Evolutionary conservation across 2,797 vertebrate genomes (phyloP).

Genomic region (Garrulus glandarius): DNA sequence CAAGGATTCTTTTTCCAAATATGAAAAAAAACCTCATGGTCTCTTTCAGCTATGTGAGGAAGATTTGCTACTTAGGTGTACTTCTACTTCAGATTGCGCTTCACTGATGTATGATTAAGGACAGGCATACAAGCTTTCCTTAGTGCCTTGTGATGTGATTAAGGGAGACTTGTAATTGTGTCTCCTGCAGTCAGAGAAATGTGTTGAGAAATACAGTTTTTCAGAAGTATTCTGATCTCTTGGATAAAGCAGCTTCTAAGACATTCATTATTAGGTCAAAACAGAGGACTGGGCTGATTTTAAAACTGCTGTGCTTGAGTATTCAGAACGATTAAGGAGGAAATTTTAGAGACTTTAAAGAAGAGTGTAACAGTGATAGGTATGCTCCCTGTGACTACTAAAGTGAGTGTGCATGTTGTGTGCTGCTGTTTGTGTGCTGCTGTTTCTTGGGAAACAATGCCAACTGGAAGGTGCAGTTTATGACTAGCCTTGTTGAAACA

Average conservation of each 20-base stretch:
- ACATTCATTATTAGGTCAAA: background rate
- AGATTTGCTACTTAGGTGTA: background rate
- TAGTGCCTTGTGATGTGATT: background rate
- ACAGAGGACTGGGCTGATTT: background rate
- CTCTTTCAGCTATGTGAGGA: background rate
- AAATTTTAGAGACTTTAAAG: background rate
- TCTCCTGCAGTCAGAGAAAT: background rate
- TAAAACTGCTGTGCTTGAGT: background rate
- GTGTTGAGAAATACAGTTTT: background rate
- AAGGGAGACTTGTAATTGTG: background rate
- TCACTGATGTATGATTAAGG: background rate
- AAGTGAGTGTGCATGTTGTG: background rate
- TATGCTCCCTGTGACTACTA: background rate
- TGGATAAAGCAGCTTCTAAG: background rate
- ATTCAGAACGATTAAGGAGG: background rate
- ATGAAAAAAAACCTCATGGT: background rate
- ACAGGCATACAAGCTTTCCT: background rate
- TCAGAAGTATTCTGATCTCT: background rate
- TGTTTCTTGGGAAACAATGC: background rate
- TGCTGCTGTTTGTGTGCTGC: background rate
- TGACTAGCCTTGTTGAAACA: background rate
- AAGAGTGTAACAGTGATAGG: background rate
- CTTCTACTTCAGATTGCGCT: background rate
- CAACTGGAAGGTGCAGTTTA: background rate
- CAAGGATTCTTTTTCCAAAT: background rate